These are phyloP conservation scores for Lamprologus callipterus DNA, from an alignment of 2,113 vertebrate genomes.

Conservation along the genomic window DNA sequence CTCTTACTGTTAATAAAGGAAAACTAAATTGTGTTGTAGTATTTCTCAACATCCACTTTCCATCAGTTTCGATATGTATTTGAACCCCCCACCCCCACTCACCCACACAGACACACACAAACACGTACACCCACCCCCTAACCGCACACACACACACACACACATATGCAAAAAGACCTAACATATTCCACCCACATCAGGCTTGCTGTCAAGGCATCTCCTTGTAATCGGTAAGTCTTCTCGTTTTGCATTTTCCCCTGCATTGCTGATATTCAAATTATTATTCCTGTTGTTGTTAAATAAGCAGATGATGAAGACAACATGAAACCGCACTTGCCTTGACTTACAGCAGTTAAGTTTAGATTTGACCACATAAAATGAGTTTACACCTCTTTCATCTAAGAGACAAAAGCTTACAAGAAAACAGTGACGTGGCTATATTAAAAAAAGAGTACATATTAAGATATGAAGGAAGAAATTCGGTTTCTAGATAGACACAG, in stretches of 20 bases:
- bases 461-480: neutral
- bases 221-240: neutral
- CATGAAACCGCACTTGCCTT: neutral
- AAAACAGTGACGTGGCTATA: neutral
- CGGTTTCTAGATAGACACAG: constrained; percentile 1
- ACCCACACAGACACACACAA: accelerated
- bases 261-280: neutral
- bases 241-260: neutral
- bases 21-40: neutral
- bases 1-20: neutral
- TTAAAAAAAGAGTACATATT: neutral
- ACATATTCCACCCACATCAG: constrained; percentile 13
- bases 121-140: neutral
- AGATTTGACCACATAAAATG: neutral
- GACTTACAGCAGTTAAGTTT: neutral
- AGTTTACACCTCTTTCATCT: neutral
- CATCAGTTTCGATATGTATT: neutral
- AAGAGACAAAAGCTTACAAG: neutral
- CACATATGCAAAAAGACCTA: neutral
- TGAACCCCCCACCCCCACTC: neutral
- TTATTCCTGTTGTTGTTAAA: neutral
- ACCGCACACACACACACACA: neutral
- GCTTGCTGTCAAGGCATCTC: neutral
- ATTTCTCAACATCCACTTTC: neutral
- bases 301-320: neutral